phyloP scores from a whole-genome alignment of 2,888 invertebrate genomes.

The Gymnoscelis rufifasciata region DNA sequence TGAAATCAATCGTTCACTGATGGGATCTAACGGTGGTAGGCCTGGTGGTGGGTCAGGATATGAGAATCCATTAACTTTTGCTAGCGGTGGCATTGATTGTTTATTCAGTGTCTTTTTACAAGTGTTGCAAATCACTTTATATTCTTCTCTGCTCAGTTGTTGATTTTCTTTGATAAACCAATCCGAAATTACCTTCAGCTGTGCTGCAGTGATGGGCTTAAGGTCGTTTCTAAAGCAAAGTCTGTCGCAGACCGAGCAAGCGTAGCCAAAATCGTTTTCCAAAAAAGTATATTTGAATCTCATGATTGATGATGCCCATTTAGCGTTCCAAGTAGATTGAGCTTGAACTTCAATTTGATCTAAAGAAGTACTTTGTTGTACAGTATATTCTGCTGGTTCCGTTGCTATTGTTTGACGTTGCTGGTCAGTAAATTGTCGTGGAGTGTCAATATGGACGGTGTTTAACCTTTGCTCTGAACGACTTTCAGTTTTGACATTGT shows the following conservation, averaged over 20 bases:
- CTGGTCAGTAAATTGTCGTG: no score
- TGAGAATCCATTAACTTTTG: constrained; percentile 41
- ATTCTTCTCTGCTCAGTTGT: constrained; percentile 29
- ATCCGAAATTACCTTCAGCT: constrained; percentile 39
- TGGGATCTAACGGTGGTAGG: constrained; percentile 39
- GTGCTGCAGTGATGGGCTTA: constrained; percentile 40
- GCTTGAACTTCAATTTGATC: no score
- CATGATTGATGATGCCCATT: constrained; percentile 38
- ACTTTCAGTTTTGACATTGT: no score
- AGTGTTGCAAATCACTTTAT: no score
- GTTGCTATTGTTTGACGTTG: no score
- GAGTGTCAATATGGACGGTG: no score
- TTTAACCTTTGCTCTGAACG: no score
- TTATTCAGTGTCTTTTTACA: no score
- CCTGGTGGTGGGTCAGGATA: constrained; percentile 40
- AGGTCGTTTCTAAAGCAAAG: constrained; percentile 47
- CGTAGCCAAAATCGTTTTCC: no score
- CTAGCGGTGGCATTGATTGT: constrained; percentile 34
- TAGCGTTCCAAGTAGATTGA: constrained; percentile 35
- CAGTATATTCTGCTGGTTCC: no score
- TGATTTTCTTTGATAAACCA: constrained; percentile 31
- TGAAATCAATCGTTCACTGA: constrained; percentile 43
- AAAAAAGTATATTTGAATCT: constrained; percentile 38
- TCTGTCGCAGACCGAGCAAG: constrained; percentile 45
- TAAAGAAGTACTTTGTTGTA: no score